Percentiles rank a stretch among this genome's conserved stretches.
These are phyloP conservation scores for Solea solea DNA, from an alignment of 2,113 vertebrate genomes.

Conservation along the genomic window DNA sequence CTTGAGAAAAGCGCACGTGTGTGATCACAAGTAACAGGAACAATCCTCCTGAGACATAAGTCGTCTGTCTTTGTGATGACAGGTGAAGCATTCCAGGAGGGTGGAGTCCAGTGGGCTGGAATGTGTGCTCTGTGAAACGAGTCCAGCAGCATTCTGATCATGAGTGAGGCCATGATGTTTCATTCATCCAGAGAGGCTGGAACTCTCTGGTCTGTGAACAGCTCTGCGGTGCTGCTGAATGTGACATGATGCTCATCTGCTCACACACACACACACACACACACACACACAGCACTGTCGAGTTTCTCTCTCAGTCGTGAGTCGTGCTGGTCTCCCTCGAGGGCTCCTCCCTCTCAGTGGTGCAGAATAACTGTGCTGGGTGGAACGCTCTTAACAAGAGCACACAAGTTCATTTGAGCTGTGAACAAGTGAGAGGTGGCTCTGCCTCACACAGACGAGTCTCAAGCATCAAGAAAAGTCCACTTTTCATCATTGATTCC, in stretches of 20 bases:
- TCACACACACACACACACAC: background rate
- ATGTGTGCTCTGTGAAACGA: conserved; percentile 47
- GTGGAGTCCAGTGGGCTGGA: conserved; percentile 19
- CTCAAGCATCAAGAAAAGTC: no score
- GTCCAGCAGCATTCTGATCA: conserved; percentile 31
- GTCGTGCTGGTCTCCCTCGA: background rate
- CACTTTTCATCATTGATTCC: no score
- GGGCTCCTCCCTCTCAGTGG: background rate
- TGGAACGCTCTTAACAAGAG: background rate
- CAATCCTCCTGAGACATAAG: background rate
- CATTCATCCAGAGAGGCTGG: no score
- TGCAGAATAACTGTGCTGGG: background rate
- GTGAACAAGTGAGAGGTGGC: no score
- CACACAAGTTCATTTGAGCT: background rate
- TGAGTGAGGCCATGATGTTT: background rate
- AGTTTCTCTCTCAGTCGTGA: background rate
- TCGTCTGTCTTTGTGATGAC: conserved; percentile 1
- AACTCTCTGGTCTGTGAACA: background rate
- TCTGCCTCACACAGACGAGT: no score
- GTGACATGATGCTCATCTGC: background rate
- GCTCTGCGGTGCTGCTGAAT: background rate
- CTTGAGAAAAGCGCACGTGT: no score
- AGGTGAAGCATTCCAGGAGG: conserved; percentile 6
- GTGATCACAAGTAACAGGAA: no score
- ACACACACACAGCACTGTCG: no score